These are phyloP conservation scores for Rhopalosiphum padi DNA, from an alignment of 1,140 invertebrate genomes.

Conservation along the genomic window DNA sequence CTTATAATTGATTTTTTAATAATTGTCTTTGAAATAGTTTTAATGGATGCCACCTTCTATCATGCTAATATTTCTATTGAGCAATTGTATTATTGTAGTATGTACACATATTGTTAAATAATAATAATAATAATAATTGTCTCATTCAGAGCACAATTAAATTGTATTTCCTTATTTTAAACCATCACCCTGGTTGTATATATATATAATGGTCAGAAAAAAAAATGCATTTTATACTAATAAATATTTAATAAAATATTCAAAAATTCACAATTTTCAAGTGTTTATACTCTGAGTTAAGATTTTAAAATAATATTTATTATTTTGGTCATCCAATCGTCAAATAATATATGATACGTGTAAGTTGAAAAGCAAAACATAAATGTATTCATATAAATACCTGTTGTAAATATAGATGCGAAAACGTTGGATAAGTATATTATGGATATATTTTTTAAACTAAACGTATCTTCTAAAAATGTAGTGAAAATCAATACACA, in stretches of 20 bases:
- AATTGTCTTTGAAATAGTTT: too few relatives aligned
- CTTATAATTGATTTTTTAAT: not conserved
- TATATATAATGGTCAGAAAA: not conserved
- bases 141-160: not conserved
- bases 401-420: not conserved
- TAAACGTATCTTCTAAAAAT: not conserved
- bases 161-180: not conserved
- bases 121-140: not conserved
- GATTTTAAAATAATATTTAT: not conserved
- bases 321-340: not conserved
- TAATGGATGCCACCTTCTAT: too few relatives aligned
- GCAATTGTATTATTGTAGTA: too few relatives aligned
- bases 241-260: not conserved
- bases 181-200: not conserved
- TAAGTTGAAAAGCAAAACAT: not conserved
- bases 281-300: not conserved
- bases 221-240: not conserved
- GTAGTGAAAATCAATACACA: constrained; percentile 12
- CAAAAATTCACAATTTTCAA: too few relatives aligned
- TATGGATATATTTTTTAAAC: not conserved
- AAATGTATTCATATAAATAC: not conserved
- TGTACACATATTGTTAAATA: too few relatives aligned
- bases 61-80: too few relatives aligned
- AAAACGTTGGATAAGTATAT: not conserved
- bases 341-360: not conserved